Evolutionary conservation across 2,797 vertebrate species (phyloP).

Genomic region (Podarcis lilfordi): DNA sequence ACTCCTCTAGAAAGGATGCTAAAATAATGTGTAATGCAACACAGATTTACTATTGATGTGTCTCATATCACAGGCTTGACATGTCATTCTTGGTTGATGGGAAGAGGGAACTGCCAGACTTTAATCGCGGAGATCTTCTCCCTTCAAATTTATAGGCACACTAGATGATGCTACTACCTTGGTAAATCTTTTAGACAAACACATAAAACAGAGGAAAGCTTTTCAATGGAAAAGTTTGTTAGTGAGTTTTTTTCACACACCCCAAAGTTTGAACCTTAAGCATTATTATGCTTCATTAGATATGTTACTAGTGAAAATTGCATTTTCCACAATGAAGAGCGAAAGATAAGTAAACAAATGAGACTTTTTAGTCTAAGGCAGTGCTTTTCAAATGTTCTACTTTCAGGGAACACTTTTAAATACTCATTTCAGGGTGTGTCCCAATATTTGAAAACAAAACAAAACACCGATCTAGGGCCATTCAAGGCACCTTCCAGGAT

Average conservation of each 20-base stretch:
- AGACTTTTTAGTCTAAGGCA: neutral
- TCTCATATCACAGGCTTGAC: slow-evolving; percentile 5
- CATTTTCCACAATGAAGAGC: neutral
- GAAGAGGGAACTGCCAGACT: neutral
- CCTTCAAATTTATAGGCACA: neutral
- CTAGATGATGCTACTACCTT: neutral
- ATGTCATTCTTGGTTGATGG: neutral
- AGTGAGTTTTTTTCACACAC: neutral
- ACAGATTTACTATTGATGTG: slow-evolving; percentile 7
- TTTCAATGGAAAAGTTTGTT: neutral
- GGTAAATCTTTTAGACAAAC: slow-evolving; percentile 7
- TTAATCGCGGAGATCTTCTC: neutral
- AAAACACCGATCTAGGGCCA: neutral
- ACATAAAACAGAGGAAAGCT: neutral
- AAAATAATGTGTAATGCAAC: neutral
- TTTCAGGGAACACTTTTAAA: neutral
- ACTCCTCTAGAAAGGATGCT: slow-evolving; percentile 1
- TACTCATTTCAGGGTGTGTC: neutral
- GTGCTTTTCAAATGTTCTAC: neutral
- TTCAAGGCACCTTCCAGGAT: neutral
- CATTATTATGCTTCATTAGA: neutral
- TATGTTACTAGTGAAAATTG: neutral
- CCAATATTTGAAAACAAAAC: neutral
- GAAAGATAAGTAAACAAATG: neutral
- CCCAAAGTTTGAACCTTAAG: neutral